Evolutionary conservation across 2,113 vertebrate species (phyloP).

Genomic region (Osmerus eperlanus): DNA sequence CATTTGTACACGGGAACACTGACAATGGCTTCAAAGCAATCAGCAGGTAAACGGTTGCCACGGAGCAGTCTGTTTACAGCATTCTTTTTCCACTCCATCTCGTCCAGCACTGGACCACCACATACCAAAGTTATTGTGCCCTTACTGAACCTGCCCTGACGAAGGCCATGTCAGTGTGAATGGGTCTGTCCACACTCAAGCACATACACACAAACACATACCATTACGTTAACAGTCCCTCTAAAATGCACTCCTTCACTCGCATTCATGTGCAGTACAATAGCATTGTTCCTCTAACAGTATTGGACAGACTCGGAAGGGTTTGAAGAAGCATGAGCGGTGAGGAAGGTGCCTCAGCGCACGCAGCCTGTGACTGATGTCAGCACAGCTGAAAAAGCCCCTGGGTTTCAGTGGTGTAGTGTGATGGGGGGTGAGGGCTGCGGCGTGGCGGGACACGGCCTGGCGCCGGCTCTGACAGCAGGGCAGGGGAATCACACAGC

Average conservation of each 20-base stretch:
- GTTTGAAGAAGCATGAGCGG: too few species aligned
- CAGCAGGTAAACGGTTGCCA: neutral
- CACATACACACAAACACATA: neutral
- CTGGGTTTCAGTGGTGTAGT: constrained; percentile 72
- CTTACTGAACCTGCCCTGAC: constrained; percentile 52
- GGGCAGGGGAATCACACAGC: constrained; percentile 63
- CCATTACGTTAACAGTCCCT: neutral
- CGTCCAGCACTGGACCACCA: constrained; percentile 40
- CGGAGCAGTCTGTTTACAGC: constrained; percentile 8
- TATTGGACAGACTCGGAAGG: too few species aligned
- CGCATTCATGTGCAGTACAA: neutral
- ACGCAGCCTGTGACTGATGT: constrained; percentile 23
- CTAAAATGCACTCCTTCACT: neutral
- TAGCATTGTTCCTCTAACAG: too few species aligned
- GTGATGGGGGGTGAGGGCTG: constrained; percentile 66
- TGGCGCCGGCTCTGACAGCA: constrained; percentile 50
- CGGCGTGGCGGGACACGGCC: constrained; percentile 56
- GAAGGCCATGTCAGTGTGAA: constrained; percentile 41
- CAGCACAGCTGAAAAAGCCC: constrained; percentile 65
- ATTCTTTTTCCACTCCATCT: constrained; percentile 41
- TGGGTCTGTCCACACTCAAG: constrained; percentile 29
- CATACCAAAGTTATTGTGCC: constrained; percentile 45
- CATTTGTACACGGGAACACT: too few species aligned
- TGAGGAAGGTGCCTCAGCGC: neutral
- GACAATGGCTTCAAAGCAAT: neutral